Evolutionary conservation across 2,888 invertebrate genomes (phyloP).

Genomic region (Megamerina dolium): DNA sequence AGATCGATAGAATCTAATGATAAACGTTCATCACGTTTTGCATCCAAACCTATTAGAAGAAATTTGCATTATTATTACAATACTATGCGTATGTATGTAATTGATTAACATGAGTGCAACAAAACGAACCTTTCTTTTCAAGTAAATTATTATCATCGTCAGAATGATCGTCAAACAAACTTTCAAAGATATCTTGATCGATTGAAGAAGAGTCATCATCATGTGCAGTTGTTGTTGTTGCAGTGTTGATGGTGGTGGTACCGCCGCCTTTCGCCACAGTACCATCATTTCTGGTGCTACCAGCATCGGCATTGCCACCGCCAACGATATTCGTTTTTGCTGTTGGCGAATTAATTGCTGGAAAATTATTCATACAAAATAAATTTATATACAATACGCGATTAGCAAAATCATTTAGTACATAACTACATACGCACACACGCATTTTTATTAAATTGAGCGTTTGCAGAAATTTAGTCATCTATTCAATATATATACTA

Average conservation of each 20-base stretch:
- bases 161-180: slow-evolving; percentile 35
- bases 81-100: too few species aligned
- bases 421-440: neutral
- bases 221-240: slow-evolving; percentile 7
- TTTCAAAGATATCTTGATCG: slow-evolving; percentile 40
- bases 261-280: slow-evolving; percentile 1
- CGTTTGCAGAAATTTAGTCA: too few species aligned
- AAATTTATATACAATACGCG: neutral
- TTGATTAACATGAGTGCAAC: too few species aligned
- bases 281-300: slow-evolving; percentile 1
- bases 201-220: slow-evolving; percentile 35
- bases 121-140: slow-evolving; percentile 26
- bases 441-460: too few species aligned
- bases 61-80: too few species aligned
- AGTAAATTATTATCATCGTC: slow-evolving; percentile 30
- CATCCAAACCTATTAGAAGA: neutral
- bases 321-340: slow-evolving; percentile 7
- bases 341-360: slow-evolving; percentile 20
- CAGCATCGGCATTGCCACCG: slow-evolving; percentile 14
- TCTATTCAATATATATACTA: too few species aligned
- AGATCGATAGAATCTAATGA: slow-evolving; percentile 33
- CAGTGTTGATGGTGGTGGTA: neutral
- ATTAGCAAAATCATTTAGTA: neutral
- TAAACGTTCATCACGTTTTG: slow-evolving; percentile 20
- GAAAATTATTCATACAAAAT: slow-evolving; percentile 8